These are phyloP conservation scores for Nesometra sesokonis DNA, from an alignment of 35 echinoderm and acorn worm genomes.

Conservation along the genomic window DNA sequence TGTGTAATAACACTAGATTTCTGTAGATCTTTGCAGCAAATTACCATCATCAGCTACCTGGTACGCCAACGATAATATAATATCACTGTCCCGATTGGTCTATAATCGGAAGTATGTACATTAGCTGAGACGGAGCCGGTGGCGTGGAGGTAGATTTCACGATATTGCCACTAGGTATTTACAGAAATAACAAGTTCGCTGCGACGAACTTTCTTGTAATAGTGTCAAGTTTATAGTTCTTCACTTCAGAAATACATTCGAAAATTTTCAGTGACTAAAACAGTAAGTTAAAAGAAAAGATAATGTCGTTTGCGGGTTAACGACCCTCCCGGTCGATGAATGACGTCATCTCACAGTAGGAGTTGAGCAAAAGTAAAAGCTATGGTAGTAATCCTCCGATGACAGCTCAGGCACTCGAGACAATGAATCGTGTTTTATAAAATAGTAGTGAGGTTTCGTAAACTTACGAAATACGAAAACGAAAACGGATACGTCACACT, in stretches of 20 bases:
- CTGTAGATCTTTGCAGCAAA: not conserved
- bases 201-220: not conserved
- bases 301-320: not conserved
- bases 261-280: too few species aligned
- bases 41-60: not conserved
- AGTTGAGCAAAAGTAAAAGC: not conserved
- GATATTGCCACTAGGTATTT: not conserved
- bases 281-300: not conserved
- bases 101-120: not conserved
- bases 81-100: not conserved
- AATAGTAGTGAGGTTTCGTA: too few species aligned
- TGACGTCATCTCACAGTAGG: not conserved
- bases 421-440: too few species aligned
- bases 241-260: too few species aligned
- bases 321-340: not conserved
- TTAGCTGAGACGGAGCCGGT: not conserved
- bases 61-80: not conserved
- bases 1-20: not conserved
- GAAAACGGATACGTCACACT: too few species aligned
- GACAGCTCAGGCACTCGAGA: too few species aligned
- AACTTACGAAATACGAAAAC: too few species aligned
- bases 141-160: not conserved
- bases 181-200: not conserved
- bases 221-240: not conserved
- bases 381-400: too few species aligned